Conservation (phyloP, 2,797 vertebrate species). For the Notoglanidium macrostoma region DNA sequence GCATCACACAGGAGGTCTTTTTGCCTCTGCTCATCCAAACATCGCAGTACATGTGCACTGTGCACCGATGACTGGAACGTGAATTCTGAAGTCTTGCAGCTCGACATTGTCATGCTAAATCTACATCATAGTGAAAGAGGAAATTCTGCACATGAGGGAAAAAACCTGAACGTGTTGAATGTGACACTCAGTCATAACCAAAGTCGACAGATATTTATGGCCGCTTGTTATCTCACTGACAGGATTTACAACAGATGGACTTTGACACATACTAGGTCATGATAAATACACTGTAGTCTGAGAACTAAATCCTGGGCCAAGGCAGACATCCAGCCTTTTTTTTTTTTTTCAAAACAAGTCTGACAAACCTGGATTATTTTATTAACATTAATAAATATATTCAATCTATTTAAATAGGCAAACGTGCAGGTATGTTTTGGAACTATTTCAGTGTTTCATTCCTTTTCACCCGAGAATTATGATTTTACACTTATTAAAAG, state of each 20-base stretch:
- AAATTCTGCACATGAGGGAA: slow-evolving; percentile 31
- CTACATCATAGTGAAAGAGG: slow-evolving; percentile 52
- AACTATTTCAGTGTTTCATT: not conserved
- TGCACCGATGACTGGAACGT: slow-evolving; percentile 91
- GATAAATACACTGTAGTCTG: not conserved
- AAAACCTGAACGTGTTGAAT: not conserved
- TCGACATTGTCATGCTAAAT: slow-evolving; percentile 81
- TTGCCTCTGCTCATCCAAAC: slow-evolving; percentile 87
- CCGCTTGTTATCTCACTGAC: not conserved
- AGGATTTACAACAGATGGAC: slow-evolving; percentile 5
- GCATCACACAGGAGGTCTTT: slow-evolving; percentile 88
- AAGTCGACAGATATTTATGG: not conserved
- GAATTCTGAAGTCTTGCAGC: slow-evolving; percentile 81
- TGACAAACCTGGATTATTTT: not conserved
- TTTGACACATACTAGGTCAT: slow-evolving; percentile 17
- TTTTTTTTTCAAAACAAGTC: not conserved
- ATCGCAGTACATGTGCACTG: slow-evolving; percentile 81
- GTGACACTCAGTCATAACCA: no score
- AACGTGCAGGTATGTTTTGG: not conserved
- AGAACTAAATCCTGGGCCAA: not conserved
- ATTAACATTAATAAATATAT: not conserved
- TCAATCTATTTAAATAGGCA: not conserved
- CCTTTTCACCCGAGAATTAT: not conserved
- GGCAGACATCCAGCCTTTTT: not conserved
- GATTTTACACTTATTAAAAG: not conserved